Evolutionary conservation across 2,113 vertebrate genomes (phyloP), one percentile per base, ranked within the genome.

Genomic region (Tachycineta bicolor): DNA sequence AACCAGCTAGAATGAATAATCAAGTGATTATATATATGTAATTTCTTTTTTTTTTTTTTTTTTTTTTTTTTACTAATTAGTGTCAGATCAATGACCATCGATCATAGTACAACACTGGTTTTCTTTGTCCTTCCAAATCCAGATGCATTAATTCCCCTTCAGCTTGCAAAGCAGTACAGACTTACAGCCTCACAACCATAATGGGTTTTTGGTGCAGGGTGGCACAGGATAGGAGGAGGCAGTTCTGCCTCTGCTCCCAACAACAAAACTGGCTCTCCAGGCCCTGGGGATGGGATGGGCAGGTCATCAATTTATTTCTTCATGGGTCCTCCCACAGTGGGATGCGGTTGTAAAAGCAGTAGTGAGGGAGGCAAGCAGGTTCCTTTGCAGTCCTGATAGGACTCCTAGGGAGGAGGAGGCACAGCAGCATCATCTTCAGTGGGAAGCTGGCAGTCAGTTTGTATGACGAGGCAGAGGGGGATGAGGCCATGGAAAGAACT

Each of bases 81-180:
- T 2, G 0, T 93, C 89, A 96, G 95, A 95, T 94, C 96, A 95
- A 94, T 87, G 93, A 53, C 79, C 83, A 97, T 96, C 19, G 79
- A 96, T 98, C 94, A 95, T 65, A 92, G 92, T 47, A 93, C 85
- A 96, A 92, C 84, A 96, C 94, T 83, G 90, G 77, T 82, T 97
- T 96, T 90, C 92, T 98, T 97, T 97, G 95, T 98, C 95, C 94
- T 97, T 97, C 94, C 96, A 95, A 96, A 97, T 87, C 90, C 90
- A 80, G 64, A 82, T 90, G 75, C 95, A 93, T 92, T 97, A 97
- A 97, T 98, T 98, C 90, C 93, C 95, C 74, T 93, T 87, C 88
- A 70, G 78, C 84, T 92, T 94, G 77, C 67, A 62, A 37, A 87
- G 31, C 79, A 84, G 75, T 70, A 81, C 59, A 76, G 65, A 52